These are phyloP conservation scores for Ochropleura plecta DNA, from an alignment of 2,888 invertebrate genomes.

Conservation along the genomic window DNA sequence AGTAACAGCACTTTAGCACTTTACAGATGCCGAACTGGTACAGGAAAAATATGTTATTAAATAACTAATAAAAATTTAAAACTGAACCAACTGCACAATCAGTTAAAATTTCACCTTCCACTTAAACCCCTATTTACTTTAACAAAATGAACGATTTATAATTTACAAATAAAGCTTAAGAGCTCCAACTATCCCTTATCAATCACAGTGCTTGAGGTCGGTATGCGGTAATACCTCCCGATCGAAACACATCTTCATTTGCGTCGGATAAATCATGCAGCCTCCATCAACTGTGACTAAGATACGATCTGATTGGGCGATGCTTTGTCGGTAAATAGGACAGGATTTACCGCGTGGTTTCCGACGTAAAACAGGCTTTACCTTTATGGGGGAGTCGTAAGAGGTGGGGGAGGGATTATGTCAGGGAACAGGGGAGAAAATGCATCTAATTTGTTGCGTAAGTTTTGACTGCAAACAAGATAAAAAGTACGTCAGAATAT, in stretches of 20 bases:
- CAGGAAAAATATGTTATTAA: background rate
- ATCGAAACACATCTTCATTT: conserved; percentile 56
- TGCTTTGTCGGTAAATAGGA: conserved; percentile 32
- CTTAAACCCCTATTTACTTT: background rate
- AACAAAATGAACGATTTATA: conserved; percentile 18
- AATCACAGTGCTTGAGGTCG: conserved; percentile 30
- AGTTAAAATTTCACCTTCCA: background rate
- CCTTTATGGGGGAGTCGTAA: conserved; percentile 7
- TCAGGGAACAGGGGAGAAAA: background rate
- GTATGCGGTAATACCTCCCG: conserved; percentile 14
- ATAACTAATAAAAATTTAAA: background rate
- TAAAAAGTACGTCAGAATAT: background rate
- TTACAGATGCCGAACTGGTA: background rate
- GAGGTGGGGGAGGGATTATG: background rate
- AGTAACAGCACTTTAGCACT: too few species aligned
- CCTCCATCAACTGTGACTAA: conserved; percentile 38
- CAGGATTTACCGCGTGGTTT: conserved; percentile 16
- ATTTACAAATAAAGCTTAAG: conserved; percentile 12
- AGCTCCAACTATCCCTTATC: conserved; percentile 29
- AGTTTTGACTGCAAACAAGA: background rate
- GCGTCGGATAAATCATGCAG: conserved; percentile 59
- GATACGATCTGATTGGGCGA: conserved; percentile 42
- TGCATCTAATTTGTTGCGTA: background rate
- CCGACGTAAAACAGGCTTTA: conserved; percentile 9
- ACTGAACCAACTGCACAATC: background rate